Conservation (phyloP, 2,113 vertebrate genomes). For the Salminus brasiliensis region DNA sequence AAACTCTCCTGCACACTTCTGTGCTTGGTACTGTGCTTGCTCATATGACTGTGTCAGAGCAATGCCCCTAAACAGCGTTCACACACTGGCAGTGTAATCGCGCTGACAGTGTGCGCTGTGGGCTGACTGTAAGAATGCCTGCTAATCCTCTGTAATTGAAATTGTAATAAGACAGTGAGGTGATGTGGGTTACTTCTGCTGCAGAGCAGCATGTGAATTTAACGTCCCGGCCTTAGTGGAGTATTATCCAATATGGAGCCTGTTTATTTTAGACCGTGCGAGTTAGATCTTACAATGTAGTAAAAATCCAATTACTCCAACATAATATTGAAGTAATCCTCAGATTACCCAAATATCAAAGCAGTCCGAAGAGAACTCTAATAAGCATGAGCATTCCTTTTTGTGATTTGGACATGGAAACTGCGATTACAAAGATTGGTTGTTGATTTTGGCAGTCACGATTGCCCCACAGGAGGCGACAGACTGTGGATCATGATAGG, state of each 20-base stretch:
- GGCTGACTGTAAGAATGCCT: conserved; percentile 12
- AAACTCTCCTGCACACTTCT: too few species aligned
- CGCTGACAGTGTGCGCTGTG: not conserved
- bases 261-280: conserved; percentile 28
- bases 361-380: conserved; percentile 10
- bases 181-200: conserved; percentile 15
- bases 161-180: conserved; percentile 37
- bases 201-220: not conserved
- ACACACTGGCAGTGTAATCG: conserved; percentile 1
- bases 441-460: not conserved
- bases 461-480: not conserved
- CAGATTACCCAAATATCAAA: conserved; percentile 18
- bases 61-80: not conserved
- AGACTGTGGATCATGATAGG: not conserved
- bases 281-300: conserved; percentile 13
- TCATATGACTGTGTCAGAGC: conserved; percentile 4
- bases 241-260: not conserved
- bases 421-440: not conserved
- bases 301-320: conserved; percentile 39
- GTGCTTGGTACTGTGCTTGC: conserved; percentile 6
- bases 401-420: not conserved
- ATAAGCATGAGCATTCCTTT: not conserved
- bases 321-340: conserved; percentile 30
- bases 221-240: conserved; percentile 18
- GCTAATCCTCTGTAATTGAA: conserved; percentile 46